phyloP scores from a whole-genome alignment of 92 coral and sea anemone species.

The Epizoanthus scotinus region DNA sequence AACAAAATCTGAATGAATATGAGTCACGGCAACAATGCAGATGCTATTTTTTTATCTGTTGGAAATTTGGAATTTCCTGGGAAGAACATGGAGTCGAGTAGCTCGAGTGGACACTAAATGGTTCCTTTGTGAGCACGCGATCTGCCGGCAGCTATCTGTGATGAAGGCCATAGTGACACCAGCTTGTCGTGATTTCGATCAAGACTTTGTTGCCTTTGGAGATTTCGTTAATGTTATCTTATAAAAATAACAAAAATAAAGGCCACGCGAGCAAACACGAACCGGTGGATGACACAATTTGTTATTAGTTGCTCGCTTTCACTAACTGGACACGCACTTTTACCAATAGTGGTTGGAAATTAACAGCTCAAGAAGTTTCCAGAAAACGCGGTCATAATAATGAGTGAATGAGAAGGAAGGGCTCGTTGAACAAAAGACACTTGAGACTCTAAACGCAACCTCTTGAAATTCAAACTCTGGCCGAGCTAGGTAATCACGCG shows the following conservation, averaged over 20 bases:
- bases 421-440: background rate
- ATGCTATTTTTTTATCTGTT: background rate
- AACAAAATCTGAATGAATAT: background rate
- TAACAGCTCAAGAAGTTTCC: too few species aligned
- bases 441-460: slow-evolving; percentile 4
- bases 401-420: background rate
- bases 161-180: background rate
- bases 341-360: background rate
- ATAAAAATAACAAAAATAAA: slow-evolving; percentile 12
- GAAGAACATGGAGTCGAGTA: background rate
- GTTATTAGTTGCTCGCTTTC: background rate
- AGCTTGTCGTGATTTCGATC: slow-evolving; percentile 13
- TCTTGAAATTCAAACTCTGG: slow-evolving; percentile 6
- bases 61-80: background rate
- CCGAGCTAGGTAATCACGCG: background rate
- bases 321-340: background rate
- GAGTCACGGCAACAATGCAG: background rate
- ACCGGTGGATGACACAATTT: background rate
- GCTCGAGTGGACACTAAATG: background rate
- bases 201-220: background rate
- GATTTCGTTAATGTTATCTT: slow-evolving; percentile 17
- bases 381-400: background rate
- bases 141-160: background rate
- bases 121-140: background rate
- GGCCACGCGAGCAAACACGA: slow-evolving; percentile 3